These are phyloP conservation scores for Tethya wilhelma DNA, from an alignment of 37 sponge, comb jelly and placozoan species.

Conservation along the genomic window DNA sequence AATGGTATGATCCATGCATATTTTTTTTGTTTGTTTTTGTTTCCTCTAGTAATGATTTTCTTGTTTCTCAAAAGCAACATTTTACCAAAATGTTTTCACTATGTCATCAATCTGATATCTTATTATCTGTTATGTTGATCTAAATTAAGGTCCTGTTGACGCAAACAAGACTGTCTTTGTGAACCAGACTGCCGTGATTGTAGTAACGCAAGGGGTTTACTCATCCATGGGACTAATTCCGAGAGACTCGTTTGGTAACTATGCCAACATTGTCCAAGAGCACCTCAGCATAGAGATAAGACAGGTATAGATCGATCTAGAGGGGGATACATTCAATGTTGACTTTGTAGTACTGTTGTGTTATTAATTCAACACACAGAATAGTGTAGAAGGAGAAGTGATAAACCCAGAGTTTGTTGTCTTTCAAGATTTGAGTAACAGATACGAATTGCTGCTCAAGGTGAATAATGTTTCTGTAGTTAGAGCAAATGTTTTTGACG, in stretches of 20 bases:
- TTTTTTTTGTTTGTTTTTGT: not conserved
- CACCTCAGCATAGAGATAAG: conserved; percentile 50
- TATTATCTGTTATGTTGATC: not conserved
- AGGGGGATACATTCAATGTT: not conserved
- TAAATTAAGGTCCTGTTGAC: conserved; percentile 56
- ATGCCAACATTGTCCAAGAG: conserved; percentile 28
- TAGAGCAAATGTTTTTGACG: not conserved
- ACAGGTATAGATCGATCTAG: conserved; percentile 40
- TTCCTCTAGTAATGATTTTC: not conserved
- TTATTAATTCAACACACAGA: conserved; percentile 18
- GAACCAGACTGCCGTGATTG: conserved; percentile 52
- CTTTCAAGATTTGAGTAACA: conserved; percentile 1
- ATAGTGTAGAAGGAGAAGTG: conserved; percentile 16
- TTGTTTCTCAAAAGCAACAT: not conserved
- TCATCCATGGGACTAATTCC: conserved; percentile 60
- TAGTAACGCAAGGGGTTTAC: conserved; percentile 57
- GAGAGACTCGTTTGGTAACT: conserved; percentile 77
- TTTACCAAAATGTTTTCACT: not conserved
- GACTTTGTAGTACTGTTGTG: too few species aligned
- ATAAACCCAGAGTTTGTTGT: conserved; percentile 71
- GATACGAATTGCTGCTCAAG: conserved; percentile 73
- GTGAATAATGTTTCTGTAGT: conserved; percentile 10
- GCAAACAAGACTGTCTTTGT: conserved; percentile 59
- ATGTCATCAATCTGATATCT: not conserved
- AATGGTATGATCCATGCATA: not conserved